Evolutionary conservation across 2,797 vertebrate genomes (phyloP).

Genomic region (Scarus forsteni): DNA sequence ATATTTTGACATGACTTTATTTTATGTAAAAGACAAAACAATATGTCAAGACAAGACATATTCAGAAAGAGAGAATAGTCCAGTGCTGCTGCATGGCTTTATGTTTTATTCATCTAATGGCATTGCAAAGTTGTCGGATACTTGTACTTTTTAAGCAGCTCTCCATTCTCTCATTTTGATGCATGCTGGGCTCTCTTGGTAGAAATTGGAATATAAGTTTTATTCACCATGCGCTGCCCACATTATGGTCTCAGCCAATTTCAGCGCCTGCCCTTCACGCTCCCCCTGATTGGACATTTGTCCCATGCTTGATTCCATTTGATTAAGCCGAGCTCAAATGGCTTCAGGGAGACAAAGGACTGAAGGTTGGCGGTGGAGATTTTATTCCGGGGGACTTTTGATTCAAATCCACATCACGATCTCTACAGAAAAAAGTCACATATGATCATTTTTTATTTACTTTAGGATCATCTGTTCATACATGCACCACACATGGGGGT

Average conservation of each 20-base stretch:
- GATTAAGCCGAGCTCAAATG: constrained; percentile 63
- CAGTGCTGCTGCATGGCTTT: too few relatives aligned
- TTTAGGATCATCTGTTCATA: background rate
- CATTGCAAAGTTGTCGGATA: background rate
- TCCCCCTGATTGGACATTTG: constrained; percentile 65
- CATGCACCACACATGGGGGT: constrained; percentile 2
- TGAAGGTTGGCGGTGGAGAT: constrained; percentile 19
- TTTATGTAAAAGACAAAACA: too few relatives aligned
- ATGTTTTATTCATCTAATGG: background rate
- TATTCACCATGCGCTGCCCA: constrained; percentile 50
- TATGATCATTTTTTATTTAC: constrained; percentile 13
- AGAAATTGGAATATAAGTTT: constrained; percentile 46
- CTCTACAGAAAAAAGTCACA: constrained; percentile 42
- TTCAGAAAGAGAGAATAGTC: too few relatives aligned
- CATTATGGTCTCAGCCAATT: constrained; percentile 48
- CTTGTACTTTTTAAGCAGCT: background rate
- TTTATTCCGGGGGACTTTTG: constrained; percentile 36
- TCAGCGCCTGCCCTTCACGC: constrained; percentile 59
- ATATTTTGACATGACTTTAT: too few relatives aligned
- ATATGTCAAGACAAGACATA: too few relatives aligned
- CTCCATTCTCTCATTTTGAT: constrained; percentile 19
- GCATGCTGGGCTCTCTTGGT: constrained; percentile 3
- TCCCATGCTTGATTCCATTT: constrained; percentile 62
- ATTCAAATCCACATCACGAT: constrained; percentile 32
- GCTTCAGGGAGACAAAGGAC: constrained; percentile 41